Conservation (phyloP, 2,888 invertebrate species). For the Cephonodes hylas region DNA sequence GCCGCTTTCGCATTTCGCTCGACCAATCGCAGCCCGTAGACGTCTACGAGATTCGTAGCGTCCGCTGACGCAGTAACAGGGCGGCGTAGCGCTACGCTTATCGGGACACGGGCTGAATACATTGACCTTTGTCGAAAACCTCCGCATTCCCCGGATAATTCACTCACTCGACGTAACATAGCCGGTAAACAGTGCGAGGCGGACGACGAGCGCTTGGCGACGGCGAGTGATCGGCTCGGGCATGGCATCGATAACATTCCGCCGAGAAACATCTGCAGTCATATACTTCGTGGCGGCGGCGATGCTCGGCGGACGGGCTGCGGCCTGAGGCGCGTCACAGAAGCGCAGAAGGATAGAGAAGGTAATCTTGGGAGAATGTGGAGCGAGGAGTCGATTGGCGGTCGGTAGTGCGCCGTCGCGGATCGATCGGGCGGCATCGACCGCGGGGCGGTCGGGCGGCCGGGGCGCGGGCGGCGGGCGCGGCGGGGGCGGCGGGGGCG, state of each 20-base stretch:
- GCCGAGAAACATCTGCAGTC: slow-evolving; percentile 42
- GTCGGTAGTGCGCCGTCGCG: slow-evolving; percentile 49
- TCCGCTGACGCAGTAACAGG: slow-evolving; percentile 63
- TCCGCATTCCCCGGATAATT: slow-evolving; percentile 39
- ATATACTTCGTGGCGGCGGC: slow-evolving; percentile 36
- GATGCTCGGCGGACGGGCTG: slow-evolving; percentile 16
- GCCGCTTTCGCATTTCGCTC: slow-evolving; percentile 36
- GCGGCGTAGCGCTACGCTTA: slow-evolving; percentile 63
- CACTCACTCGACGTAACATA: slow-evolving; percentile 9
- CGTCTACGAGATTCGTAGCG: slow-evolving; percentile 72
- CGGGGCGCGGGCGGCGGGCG: slow-evolving; percentile 41
- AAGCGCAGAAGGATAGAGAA: slow-evolving; percentile 31
- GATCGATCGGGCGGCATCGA: slow-evolving; percentile 49
- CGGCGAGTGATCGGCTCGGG: slow-evolving; percentile 18
- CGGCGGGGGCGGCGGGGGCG: slow-evolving; percentile 33
- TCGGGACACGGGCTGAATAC: slow-evolving; percentile 49
- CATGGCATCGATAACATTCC: slow-evolving; percentile 44
- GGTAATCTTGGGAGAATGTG: slow-evolving; percentile 36
- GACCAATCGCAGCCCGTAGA: slow-evolving; percentile 66
- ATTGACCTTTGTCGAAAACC: slow-evolving; percentile 56
- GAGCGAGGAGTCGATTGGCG: slow-evolving; percentile 41
- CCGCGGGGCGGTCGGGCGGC: slow-evolving; percentile 37
- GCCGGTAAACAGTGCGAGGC: slow-evolving; percentile 4
- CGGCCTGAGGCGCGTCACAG: slow-evolving; percentile 24
- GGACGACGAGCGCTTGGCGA: neutral